phyloP scores from a whole-genome alignment of 2,113 vertebrate species.

The Hippocampus mohnikei region DNA sequence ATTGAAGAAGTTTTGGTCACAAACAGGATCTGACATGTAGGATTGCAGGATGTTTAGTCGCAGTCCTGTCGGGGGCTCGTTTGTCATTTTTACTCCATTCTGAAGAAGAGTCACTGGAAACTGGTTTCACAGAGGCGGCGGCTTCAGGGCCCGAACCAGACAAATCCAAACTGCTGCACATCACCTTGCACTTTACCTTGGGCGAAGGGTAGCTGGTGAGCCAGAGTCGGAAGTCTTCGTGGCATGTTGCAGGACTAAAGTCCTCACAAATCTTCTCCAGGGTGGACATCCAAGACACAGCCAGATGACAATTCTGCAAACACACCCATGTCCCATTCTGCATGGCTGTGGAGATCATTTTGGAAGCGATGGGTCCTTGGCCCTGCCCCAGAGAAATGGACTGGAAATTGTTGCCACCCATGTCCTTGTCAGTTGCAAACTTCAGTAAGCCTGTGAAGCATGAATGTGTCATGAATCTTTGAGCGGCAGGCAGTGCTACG shows the following conservation, averaged over 20 bases:
- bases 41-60: constrained; percentile 91
- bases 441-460: constrained; percentile 82
- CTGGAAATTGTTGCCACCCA: constrained; percentile 85
- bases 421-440: constrained; percentile 86
- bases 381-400: constrained; percentile 95
- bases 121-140: constrained; percentile 57
- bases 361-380: constrained; percentile 89
- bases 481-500: neutral
- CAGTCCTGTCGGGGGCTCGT: constrained; percentile 93
- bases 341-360: constrained; percentile 83
- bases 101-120: constrained; percentile 94
- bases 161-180: neutral
- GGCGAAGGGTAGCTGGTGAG: constrained; percentile 95
- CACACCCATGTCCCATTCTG: constrained; percentile 91
- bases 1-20: constrained; percentile 82
- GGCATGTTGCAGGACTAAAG: constrained; percentile 78
- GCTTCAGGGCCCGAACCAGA: neutral
- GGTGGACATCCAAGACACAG: constrained; percentile 92
- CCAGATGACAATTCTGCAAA: constrained; percentile 94
- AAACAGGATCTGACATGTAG: constrained; percentile 87
- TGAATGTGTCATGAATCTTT: neutral
- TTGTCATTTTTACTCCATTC: constrained; percentile 98
- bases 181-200: constrained; percentile 70
- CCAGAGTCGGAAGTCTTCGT: constrained; percentile 88
- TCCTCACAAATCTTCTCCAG: constrained; percentile 95